Conservation (phyloP, 2,888 invertebrate species). For the Glyphotaelius pellucidus region DNA sequence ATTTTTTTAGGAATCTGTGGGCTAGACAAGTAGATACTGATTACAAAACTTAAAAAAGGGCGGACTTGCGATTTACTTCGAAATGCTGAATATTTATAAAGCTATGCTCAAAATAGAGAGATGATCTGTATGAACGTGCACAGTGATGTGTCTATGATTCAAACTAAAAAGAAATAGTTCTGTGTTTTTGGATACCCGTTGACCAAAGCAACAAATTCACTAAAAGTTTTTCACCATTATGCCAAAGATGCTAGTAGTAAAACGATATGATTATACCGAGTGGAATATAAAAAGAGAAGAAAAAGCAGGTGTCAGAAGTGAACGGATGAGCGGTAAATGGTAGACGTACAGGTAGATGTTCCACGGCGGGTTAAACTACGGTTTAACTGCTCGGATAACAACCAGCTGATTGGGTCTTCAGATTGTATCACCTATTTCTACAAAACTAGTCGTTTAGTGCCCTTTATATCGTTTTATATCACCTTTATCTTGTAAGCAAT, state of each 20-base stretch:
- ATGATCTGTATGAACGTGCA: no score
- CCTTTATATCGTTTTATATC: constrained; percentile 11
- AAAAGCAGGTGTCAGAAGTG: constrained; percentile 35
- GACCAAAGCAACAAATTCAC: not conserved
- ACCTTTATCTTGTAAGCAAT: constrained; percentile 26
- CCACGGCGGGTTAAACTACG: not conserved
- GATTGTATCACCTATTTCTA: constrained; percentile 34
- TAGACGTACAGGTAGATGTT: not conserved
- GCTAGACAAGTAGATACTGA: no score
- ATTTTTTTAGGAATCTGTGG: no score
- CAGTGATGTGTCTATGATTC: no score
- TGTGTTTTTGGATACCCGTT: not conserved
- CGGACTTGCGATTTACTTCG: no score
- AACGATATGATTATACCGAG: constrained; percentile 20
- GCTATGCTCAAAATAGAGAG: no score
- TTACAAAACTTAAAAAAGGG: no score
- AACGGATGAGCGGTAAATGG: constrained; percentile 28
- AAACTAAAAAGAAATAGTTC: no score
- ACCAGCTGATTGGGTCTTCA: constrained; percentile 19
- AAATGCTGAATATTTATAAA: no score
- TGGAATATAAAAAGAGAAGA: constrained; percentile 16
- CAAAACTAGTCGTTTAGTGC: constrained; percentile 31
- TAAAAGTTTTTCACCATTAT: not conserved
- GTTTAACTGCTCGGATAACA: constrained; percentile 27
- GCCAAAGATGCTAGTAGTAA: not conserved